phyloP scores from a whole-genome alignment of 2,888 invertebrate species.

The Cheilosia grossa region DNA sequence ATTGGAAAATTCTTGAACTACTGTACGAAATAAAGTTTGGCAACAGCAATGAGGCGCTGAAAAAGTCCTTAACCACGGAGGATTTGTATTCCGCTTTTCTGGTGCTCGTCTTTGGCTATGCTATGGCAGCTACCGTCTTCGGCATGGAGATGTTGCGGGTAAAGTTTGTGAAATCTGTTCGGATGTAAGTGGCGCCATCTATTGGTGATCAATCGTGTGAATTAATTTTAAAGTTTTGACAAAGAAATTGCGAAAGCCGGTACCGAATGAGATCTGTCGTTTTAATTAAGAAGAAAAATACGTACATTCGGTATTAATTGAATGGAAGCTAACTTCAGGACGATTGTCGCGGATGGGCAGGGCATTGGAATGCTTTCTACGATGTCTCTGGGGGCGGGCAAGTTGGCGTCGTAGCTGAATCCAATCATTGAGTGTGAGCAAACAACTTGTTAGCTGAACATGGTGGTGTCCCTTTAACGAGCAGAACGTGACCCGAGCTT shows the following conservation, averaged over 20 bases:
- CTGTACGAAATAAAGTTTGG: constrained; percentile 63
- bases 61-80: constrained; percentile 54
- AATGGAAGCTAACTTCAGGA: constrained; percentile 28
- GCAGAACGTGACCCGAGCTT: constrained; percentile 44
- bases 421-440: constrained; percentile 62
- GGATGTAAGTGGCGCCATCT: constrained; percentile 20
- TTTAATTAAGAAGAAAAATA: constrained; percentile 30
- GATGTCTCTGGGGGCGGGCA: constrained; percentile 30
- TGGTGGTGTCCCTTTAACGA: constrained; percentile 1
- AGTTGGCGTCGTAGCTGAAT: constrained; percentile 32
- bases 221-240: constrained; percentile 31
- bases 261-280: constrained; percentile 14
- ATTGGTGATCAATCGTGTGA: constrained; percentile 52
- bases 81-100: constrained; percentile 69
- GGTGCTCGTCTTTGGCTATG: constrained; percentile 59
- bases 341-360: neutral
- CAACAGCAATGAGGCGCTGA: constrained; percentile 40
- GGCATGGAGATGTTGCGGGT: constrained; percentile 23
- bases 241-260: neutral
- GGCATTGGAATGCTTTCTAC: constrained; percentile 25
- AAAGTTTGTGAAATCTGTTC: constrained; percentile 26
- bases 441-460: constrained; percentile 53
- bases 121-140: constrained; percentile 46
- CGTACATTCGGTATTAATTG: constrained; percentile 3
- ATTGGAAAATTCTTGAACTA: constrained; percentile 63